Evolutionary conservation across 2,888 invertebrate genomes (phyloP).

Genomic region (Rhingia campestris): DNA sequence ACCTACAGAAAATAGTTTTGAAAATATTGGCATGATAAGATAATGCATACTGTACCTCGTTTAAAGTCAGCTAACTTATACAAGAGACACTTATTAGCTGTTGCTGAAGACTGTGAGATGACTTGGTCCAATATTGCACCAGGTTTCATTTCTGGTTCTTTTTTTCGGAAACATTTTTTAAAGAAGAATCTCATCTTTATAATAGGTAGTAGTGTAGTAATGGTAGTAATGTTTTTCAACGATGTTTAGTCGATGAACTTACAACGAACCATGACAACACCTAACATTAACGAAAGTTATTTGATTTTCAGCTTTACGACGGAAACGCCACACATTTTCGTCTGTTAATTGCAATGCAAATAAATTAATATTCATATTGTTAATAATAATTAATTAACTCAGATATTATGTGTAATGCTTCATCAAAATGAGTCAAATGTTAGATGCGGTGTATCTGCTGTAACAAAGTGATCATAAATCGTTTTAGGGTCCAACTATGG

Average conservation of each 20-base stretch:
- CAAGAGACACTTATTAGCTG: constrained; percentile 92
- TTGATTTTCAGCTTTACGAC: no score
- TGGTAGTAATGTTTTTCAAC: background rate
- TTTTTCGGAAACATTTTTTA: constrained; percentile 81
- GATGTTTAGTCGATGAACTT: constrained; percentile 35
- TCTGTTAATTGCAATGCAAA: no score
- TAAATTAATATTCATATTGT: no score
- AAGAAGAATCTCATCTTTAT: constrained; percentile 79
- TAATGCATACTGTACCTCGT: constrained; percentile 84
- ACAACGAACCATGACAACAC: constrained; percentile 13
- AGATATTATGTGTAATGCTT: no score
- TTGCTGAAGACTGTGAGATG: constrained; percentile 91
- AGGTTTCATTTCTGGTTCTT: constrained; percentile 82
- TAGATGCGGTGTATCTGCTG: no score
- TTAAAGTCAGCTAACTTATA: constrained; percentile 95
- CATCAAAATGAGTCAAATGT: no score
- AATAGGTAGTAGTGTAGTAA: background rate
- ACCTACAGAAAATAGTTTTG: constrained; percentile 82
- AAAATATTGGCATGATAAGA: background rate
- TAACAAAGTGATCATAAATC: no score
- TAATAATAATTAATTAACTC: no score
- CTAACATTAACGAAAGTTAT: no score
- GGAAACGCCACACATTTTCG: no score
- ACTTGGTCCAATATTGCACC: constrained; percentile 94
- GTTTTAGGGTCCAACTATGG: no score